phyloP scores from a whole-genome alignment of 2,797 vertebrate species.

The Triplophysa yarkandensis region DNA sequence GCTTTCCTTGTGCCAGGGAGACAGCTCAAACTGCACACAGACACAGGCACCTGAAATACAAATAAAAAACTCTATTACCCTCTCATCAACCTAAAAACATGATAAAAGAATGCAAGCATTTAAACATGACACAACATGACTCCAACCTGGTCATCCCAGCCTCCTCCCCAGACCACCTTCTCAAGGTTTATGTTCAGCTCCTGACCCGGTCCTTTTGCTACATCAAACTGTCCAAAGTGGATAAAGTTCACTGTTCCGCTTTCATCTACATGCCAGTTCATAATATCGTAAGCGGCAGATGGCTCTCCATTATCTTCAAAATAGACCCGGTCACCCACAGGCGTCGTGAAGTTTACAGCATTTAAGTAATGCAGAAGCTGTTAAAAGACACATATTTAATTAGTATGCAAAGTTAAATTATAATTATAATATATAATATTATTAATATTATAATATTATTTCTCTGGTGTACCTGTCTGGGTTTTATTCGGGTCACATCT shows the following conservation, averaged over 20 bases:
- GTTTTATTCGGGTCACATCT: slow-evolving; percentile 54
- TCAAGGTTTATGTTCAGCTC: slow-evolving; percentile 60
- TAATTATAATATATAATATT: no score
- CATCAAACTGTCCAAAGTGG: slow-evolving; percentile 62
- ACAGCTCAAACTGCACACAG: slow-evolving; percentile 59
- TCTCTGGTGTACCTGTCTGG: slow-evolving; percentile 49
- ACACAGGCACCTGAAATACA: slow-evolving; percentile 57
- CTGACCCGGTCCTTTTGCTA: slow-evolving; percentile 47
- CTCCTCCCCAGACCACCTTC: slow-evolving; percentile 58
- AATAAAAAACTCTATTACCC: not conserved
- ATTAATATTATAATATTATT: not conserved
- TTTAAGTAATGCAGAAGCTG: slow-evolving; percentile 59
- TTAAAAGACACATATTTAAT: not conserved
- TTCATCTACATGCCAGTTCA: slow-evolving; percentile 64
- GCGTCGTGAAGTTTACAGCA: slow-evolving; percentile 63
- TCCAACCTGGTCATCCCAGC: slow-evolving; percentile 50
- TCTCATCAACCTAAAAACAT: not conserved
- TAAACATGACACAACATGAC: no score
- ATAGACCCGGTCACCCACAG: slow-evolving; percentile 60
- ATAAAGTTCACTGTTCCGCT: slow-evolving; percentile 55
- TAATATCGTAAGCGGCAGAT: slow-evolving; percentile 63
- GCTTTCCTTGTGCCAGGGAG: slow-evolving; percentile 58
- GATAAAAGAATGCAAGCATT: no score
- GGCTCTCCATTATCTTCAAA: slow-evolving; percentile 62
- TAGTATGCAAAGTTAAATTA: no score